A percentile compares a stretch with the other conserved stretches of the same genome.
phyloP scores from a whole-genome alignment of 2,888 invertebrate genomes.

The Chloromyia formosa region DNA sequence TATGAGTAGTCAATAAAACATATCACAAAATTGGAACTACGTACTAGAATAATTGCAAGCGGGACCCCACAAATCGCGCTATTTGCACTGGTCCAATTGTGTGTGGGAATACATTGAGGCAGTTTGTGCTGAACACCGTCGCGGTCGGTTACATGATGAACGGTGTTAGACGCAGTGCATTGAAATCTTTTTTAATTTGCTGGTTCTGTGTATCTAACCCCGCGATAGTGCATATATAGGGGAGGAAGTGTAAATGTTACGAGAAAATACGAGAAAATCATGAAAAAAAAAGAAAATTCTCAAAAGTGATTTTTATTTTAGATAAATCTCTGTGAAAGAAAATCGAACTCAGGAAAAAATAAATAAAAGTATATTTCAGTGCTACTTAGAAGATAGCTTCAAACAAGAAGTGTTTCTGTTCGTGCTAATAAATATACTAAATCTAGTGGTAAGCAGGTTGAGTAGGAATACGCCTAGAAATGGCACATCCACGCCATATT shows the following conservation, averaged over 20 bases:
- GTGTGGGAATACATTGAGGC: slow-evolving; percentile 24
- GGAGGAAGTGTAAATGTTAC: background rate
- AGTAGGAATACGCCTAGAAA: background rate
- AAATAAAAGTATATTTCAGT: background rate
- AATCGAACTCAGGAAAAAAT: background rate
- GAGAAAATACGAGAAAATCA: background rate
- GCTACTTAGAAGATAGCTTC: background rate
- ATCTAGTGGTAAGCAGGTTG: background rate
- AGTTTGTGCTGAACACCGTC: too few species aligned
- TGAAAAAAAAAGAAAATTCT: slow-evolving; percentile 11
- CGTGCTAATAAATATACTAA: background rate
- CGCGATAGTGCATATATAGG: background rate
- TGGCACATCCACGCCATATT: background rate
- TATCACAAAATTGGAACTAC: too few species aligned
- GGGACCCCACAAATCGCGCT: too few species aligned
- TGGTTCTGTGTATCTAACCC: background rate
- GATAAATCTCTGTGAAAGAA: background rate
- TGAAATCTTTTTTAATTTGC: background rate
- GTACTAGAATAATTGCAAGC: too few species aligned
- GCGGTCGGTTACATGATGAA: background rate
- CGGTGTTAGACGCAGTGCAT: too few species aligned
- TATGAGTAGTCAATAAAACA: too few species aligned
- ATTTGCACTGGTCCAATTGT: slow-evolving; percentile 31
- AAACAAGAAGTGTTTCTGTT: background rate
- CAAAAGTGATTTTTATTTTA: slow-evolving; percentile 20